A percentile compares a stretch with the other conserved stretches of the same genome.
Conservation (phyloP, 1,140 invertebrate species). For the Drosophila ambigua region DNA sequence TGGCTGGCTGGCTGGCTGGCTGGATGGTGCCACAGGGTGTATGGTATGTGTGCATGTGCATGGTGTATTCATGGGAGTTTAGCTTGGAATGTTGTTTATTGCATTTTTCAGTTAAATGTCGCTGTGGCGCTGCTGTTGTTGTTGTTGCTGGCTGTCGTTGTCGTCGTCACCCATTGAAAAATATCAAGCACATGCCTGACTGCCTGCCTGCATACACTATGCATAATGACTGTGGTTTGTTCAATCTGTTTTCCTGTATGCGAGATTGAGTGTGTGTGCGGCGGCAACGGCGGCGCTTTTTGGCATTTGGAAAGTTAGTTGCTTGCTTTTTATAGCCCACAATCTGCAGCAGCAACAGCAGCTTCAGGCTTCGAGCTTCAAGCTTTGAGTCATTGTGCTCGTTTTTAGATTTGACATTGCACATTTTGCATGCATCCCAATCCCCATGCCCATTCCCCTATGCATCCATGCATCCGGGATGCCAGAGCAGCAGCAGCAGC, state of each 20-base stretch:
- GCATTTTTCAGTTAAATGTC: conserved; percentile 73
- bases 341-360: conserved; percentile 31
- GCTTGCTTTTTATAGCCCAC: conserved; percentile 56
- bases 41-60: conserved; percentile 13
- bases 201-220: conserved; percentile 38
- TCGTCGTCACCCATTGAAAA: conserved; percentile 55
- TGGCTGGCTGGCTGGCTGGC: too few relatives aligned
- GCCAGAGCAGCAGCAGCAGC: conserved; percentile 2
- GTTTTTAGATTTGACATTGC: conserved; percentile 66
- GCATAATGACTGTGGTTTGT: conserved; percentile 67
- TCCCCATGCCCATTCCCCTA: too few relatives aligned
- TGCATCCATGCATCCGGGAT: conserved; percentile 62
- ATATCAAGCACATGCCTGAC: conserved; percentile 9
- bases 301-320: conserved; percentile 73
- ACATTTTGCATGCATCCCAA: conserved; percentile 47
- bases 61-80: conserved; percentile 42
- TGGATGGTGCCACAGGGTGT: conserved; percentile 6
- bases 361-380: neutral
- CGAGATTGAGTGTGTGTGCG: conserved; percentile 8
- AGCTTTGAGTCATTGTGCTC: conserved; percentile 65
- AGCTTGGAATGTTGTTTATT: conserved; percentile 78
- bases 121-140: conserved; percentile 15
- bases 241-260: conserved; percentile 8
- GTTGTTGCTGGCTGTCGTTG: neutral
- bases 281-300: conserved; percentile 15